These are phyloP conservation scores for Spheniscus humboldti DNA, from an alignment of 2,797 vertebrate genomes.

Conservation along the genomic window DNA sequence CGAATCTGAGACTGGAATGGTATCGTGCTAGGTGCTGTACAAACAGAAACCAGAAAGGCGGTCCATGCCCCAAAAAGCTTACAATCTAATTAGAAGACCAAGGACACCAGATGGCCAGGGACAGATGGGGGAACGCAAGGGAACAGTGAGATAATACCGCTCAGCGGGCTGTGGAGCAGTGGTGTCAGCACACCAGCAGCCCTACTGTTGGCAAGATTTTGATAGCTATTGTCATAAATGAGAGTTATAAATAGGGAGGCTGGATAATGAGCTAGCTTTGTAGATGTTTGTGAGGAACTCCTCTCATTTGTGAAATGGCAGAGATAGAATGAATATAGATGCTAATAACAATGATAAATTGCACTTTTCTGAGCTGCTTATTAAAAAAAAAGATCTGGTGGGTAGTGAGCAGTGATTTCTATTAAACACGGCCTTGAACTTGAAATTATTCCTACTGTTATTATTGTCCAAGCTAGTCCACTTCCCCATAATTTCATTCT, in stretches of 20 bases:
- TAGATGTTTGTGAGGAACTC: slow-evolving; percentile 64
- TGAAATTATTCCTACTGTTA: slow-evolving; percentile 49
- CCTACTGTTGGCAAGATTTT: slow-evolving; percentile 49
- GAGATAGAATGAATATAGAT: slow-evolving; percentile 36
- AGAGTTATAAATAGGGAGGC: slow-evolving; percentile 63
- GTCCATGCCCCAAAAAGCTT: slow-evolving; percentile 23
- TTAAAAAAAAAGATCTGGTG: slow-evolving; percentile 34
- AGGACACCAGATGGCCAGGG: slow-evolving; percentile 55
- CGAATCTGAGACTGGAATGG: background rate
- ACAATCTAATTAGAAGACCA: slow-evolving; percentile 17
- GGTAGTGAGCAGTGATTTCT: slow-evolving; percentile 47
- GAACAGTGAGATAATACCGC: slow-evolving; percentile 59
- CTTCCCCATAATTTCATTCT: slow-evolving; percentile 32
- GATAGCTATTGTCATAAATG: slow-evolving; percentile 66
- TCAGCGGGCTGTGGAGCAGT: slow-evolving; percentile 38
- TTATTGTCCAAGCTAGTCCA: slow-evolving; percentile 35
- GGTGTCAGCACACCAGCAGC: slow-evolving; percentile 68
- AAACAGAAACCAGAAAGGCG: background rate
- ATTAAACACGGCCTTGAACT: slow-evolving; percentile 39
- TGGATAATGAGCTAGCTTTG: slow-evolving; percentile 61
- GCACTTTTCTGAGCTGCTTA: slow-evolving; percentile 57
- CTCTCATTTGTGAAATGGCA: slow-evolving; percentile 56
- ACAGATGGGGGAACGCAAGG: slow-evolving; percentile 57
- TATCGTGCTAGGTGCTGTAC: background rate
- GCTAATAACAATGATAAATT: slow-evolving; percentile 54